Base-by-base conservation (phyloP, 1,140 invertebrate genomes). In the Harlomillsia oculata region DNA sequence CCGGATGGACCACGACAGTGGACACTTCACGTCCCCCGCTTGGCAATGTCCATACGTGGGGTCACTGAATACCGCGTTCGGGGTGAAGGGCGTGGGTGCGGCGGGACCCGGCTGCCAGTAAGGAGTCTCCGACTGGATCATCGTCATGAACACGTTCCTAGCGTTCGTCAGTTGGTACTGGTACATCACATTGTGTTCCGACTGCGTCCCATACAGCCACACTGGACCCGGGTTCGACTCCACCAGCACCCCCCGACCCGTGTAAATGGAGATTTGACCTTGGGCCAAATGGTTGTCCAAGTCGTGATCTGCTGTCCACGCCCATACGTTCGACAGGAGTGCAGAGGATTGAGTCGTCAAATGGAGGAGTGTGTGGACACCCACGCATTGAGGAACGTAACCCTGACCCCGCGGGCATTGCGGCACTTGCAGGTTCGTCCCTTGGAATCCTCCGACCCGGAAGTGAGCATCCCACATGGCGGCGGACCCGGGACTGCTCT, bases 221-320 rank as follows among this genome's bases (percentile, higher is more conserved):
- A 53, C 50, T 13, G 62, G 62, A 32, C 62, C 62, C 11, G 50
- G 14, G 16, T 9, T 44, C n/a, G 53, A 56, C 28, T 63, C 62
- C 6, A 63, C 29, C 28, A 57, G 37, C 13, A 63, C 62, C 41
- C 62, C 62, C 29, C 62, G 48, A 18, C 62, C 62, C 4, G 44
- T 54, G 29, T 57, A 63, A 14, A 63, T 39, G 21, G 52, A 26
- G 26, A 63, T 53, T 55, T 63, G 62, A 26, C 48, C 41, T 50
- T 63, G 62, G 14, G 49, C 54, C 0, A 53, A 14, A 18, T 48
- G 37, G 28, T 57, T 57, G 30, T 63, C 62, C 11, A 63, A 36
- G 45, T 63, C 62, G 51, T 63, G 62, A 45, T 63, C 62, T 18
- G 41, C 57, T 0, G 62, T 63, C 62, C 62, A 63, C n/a, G 62